Conservation (phyloP, 2,797 vertebrate genomes). For the Sciurus vulgaris region DNA sequence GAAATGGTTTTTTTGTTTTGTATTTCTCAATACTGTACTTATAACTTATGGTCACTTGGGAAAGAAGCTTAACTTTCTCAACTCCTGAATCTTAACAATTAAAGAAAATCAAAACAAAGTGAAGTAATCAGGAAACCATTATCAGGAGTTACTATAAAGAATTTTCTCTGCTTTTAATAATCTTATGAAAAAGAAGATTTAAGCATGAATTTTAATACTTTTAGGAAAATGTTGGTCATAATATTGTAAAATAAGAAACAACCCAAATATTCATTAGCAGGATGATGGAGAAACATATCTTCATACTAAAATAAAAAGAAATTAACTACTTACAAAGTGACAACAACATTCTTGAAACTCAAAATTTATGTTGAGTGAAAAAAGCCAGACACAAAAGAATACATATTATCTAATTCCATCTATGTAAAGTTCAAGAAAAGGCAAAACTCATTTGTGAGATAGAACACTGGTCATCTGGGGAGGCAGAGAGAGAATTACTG, state of each 20-base stretch:
- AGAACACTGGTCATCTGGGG: not conserved
- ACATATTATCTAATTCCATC: not conserved
- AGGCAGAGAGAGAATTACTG: not conserved
- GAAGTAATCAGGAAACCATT: not conserved
- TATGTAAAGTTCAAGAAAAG: not conserved
- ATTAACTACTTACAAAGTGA: not conserved
- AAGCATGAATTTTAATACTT: constrained; percentile 38
- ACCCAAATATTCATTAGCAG: not conserved
- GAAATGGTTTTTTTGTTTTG: not conserved
- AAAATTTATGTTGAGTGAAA: constrained; percentile 2
- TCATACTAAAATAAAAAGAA: constrained; percentile 37
- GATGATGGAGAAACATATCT: not conserved
- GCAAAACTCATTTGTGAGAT: not conserved
- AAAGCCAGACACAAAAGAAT: not conserved
- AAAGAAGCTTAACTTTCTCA: constrained; percentile 15
- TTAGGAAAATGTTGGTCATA: not conserved
- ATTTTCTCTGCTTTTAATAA: not conserved
- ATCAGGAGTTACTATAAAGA: not conserved
- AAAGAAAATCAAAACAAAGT: constrained; percentile 58
- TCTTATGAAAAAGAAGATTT: constrained; percentile 22
- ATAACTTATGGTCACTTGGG: not conserved
- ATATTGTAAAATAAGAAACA: constrained; percentile 6
- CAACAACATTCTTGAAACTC: not conserved
- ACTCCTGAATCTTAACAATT: not conserved
- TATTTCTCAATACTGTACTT: not conserved